Evolutionary conservation across 2,888 invertebrate species (phyloP), one percentile per base, ranked within the genome.

Genomic region (Elegia similella): DNA sequence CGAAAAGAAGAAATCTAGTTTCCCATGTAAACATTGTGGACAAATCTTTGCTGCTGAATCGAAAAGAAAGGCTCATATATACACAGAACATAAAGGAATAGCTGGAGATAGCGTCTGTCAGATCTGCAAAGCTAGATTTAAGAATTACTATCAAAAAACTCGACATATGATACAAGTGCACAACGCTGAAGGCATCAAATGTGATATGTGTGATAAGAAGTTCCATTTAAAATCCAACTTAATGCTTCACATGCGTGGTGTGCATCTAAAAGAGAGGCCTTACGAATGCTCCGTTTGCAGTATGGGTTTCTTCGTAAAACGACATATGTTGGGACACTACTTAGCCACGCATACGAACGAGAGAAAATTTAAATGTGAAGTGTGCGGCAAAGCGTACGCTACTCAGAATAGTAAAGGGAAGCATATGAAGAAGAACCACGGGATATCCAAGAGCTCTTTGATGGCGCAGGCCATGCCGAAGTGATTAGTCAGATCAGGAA

Each of bases 371-470:
- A 92, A 93, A 56, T 94, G 94, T 63, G 93, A 94, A 12, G 82
- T 93, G 0, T 94, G 94, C 64, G 92, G 93, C 0, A 93, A 93
- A 56, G 93, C 92, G 63, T 92, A 88, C 56, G 88, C 88, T 0
- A 90, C 88, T 2, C 87, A 88, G 66, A 88, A 83, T 52, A 87
- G 88, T 59, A 82, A 78, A 52, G 67, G 86, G 23, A 88, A 87
- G 59, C 90, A 90, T 59, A 83, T 90, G 86, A 90, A 86, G 70
- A 90, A 88, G 58, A 88, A 84, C 59, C 89, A 89, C 53, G 88
- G 83, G 1, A 76, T 84, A 6, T 64, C 76, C 0, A 80, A 78
- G 57, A 69, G 60, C 34, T 59, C 63, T 10, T 50, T 67, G 50
- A 59, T 66, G 42, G 57, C 64, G 5, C 63, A 62, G 47, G 66